phyloP scores from a whole-genome alignment of 37 sponge, comb jelly and placozoan genomes.

The Axinella damicornis region DNA sequence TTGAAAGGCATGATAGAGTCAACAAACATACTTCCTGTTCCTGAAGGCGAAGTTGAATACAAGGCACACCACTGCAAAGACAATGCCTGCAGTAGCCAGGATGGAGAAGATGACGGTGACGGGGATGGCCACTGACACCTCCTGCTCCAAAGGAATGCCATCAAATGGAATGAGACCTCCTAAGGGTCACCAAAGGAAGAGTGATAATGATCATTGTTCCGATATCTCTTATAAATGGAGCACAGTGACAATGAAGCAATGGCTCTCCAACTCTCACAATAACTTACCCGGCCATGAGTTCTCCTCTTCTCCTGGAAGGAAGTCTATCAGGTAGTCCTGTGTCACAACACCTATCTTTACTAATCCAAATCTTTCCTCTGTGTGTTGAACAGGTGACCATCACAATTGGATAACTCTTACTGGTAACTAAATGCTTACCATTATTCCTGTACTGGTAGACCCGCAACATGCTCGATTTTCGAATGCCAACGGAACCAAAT shows the following conservation, averaged over 20 bases:
- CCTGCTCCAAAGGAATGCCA: background rate
- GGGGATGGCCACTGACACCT: conserved; percentile 7
- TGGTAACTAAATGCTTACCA: too few species aligned
- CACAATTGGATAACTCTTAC: too few species aligned
- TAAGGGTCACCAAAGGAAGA: background rate
- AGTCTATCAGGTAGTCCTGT: too few species aligned
- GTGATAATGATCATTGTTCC: background rate
- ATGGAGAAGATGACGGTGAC: conserved; percentile 7
- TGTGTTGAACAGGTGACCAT: too few species aligned
- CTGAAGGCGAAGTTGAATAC: conserved; percentile 24
- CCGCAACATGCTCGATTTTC: too few species aligned
- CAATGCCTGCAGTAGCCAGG: background rate
- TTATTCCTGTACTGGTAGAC: too few species aligned
- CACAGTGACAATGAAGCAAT: background rate
- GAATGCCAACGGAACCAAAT: too few species aligned
- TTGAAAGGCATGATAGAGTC: too few species aligned
- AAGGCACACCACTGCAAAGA: conserved; percentile 26
- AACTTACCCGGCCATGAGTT: too few species aligned
- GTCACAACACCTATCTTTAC: too few species aligned
- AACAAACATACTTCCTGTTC: conserved; percentile 10
- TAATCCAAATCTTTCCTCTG: too few species aligned
- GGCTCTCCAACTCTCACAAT: background rate
- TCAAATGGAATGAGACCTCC: conserved; percentile 19
- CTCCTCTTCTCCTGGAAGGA: too few species aligned
- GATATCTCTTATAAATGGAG: background rate